phyloP scores from a whole-genome alignment of 2,888 invertebrate species.

The Temnothorax rugatulus region DNA sequence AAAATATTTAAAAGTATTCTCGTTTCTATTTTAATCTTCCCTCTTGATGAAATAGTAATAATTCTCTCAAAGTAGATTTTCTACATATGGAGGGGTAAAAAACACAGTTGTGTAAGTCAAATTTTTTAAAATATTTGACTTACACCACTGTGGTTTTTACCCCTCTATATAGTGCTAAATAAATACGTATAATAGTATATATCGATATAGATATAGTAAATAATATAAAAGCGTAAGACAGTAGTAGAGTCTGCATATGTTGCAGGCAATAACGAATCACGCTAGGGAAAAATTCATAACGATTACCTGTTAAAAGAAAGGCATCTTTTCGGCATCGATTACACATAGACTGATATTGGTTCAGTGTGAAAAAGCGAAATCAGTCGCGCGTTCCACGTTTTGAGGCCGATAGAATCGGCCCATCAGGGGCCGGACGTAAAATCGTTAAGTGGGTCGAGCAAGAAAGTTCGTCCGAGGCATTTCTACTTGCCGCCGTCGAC shows the following conservation, averaged over 20 bases:
- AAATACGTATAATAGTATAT: neutral
- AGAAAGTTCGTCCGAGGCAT: constrained; percentile 60
- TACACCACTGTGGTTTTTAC: too few species aligned
- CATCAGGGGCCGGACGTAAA: constrained; percentile 76
- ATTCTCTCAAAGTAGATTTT: neutral
- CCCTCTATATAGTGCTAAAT: neutral
- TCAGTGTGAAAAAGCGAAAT: constrained; percentile 25
- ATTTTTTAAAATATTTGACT: too few species aligned
- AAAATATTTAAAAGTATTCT: constrained; percentile 15
- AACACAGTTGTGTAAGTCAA: too few species aligned
- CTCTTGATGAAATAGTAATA: neutral
- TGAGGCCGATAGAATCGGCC: constrained; percentile 51
- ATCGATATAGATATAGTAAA: neutral
- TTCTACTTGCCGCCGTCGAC: constrained; percentile 54
- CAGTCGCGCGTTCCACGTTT: constrained; percentile 26
- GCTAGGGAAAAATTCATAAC: neutral
- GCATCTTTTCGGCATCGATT: neutral
- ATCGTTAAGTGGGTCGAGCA: constrained; percentile 79
- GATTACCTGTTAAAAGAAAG: neutral
- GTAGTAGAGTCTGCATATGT: neutral
- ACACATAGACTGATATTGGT: neutral
- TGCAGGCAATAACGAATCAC: neutral
- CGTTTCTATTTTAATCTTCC: neutral
- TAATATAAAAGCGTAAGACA: neutral
- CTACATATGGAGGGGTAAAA: too few species aligned